Evolutionary conservation across 2,888 invertebrate species (phyloP).

Genomic region (Lucinisca nassula): DNA sequence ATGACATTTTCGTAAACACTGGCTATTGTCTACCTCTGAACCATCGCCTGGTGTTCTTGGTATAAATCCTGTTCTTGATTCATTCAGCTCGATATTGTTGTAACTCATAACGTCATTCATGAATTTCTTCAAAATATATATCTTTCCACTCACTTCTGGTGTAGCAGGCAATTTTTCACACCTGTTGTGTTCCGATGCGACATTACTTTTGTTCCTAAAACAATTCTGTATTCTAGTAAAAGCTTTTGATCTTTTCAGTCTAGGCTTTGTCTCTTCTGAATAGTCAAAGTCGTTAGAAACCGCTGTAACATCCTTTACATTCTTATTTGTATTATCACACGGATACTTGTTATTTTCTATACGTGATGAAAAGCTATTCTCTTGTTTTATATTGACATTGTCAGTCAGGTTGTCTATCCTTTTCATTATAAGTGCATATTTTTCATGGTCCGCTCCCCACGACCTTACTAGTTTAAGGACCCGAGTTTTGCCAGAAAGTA

Average conservation of each 20-base stretch:
- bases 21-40: background rate
- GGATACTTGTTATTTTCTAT: too few species aligned
- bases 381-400: too few species aligned
- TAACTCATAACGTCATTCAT: background rate
- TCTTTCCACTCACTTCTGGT: background rate
- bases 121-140: background rate
- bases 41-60: background rate
- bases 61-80: background rate
- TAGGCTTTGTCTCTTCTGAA: background rate
- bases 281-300: background rate
- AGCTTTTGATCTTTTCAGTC: background rate
- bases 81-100: background rate
- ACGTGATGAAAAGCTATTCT: too few species aligned
- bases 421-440: background rate
- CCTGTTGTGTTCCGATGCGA: too few species aligned
- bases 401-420: background rate
- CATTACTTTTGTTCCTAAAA: background rate
- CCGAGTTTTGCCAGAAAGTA: slow-evolving; percentile 55
- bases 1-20: too few species aligned
- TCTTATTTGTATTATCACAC: too few species aligned
- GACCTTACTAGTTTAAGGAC: slow-evolving; percentile 59
- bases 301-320: too few species aligned
- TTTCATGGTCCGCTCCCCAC: slow-evolving; percentile 47
- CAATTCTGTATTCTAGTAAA: background rate
- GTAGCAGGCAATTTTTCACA: background rate